These are phyloP conservation scores for Menidia beryllina DNA, from an alignment of 2,113 vertebrate species.

Conservation along the genomic window DNA sequence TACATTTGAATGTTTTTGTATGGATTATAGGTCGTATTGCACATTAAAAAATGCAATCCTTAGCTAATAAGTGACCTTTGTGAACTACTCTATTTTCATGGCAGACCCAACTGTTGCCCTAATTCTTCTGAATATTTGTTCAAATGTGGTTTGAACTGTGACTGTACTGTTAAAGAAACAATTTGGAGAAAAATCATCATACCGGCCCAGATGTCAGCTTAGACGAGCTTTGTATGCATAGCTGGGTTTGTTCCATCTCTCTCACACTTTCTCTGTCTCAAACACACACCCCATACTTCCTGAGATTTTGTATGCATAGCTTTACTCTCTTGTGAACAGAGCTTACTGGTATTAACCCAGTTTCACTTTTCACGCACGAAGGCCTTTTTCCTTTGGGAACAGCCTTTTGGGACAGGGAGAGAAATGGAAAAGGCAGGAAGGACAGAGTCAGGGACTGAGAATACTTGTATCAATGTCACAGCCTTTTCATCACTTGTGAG, in stretches of 20 bases:
- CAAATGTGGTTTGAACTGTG: conserved; percentile 56
- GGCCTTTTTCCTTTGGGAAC: conserved; percentile 68
- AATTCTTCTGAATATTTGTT: conserved; percentile 55
- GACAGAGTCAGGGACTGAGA: conserved; percentile 49
- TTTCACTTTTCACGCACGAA: conserved; percentile 73
- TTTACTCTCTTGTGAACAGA: conserved; percentile 76
- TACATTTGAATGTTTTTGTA: too few relatives aligned
- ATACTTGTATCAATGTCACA: conserved; percentile 62
- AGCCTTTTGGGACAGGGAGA: conserved; percentile 55
- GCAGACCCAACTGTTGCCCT: conserved; percentile 39
- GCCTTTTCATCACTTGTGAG: conserved; percentile 46
- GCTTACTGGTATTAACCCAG: conserved; percentile 84
- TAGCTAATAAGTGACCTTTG: neutral
- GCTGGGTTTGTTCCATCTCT: conserved; percentile 57
- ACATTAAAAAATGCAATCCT: too few relatives aligned
- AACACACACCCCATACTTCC: conserved; percentile 58
- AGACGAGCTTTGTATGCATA: conserved; percentile 74
- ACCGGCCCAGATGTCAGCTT: conserved; percentile 77
- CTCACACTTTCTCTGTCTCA: conserved; percentile 31
- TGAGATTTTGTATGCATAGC: conserved; percentile 78
- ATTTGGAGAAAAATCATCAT: conserved; percentile 73
- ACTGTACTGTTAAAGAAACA: conserved; percentile 60
- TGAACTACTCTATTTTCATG: conserved; percentile 27
- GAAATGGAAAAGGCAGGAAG: conserved; percentile 47
- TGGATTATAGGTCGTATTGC: too few relatives aligned